Evolutionary conservation across 2,113 vertebrate genomes (phyloP), one percentile per base, ranked within the genome.

Genomic region (Telmatochromis sp.): DNA sequence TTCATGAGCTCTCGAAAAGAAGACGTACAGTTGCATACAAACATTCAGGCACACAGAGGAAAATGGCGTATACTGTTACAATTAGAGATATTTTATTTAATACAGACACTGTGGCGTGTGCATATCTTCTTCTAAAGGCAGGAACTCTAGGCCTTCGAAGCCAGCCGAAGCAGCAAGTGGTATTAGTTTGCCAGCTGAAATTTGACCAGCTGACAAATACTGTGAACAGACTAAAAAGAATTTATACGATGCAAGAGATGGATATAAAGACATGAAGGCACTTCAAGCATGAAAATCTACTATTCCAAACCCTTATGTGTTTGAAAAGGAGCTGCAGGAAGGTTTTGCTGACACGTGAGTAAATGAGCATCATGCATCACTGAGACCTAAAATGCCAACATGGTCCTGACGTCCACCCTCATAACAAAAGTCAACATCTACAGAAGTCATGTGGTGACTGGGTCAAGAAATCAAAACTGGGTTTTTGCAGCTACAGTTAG

Each of bases 261-360:
- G 40, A 5, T 47, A 47, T 75, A 75, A 28, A 75, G 40, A 47
- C 15, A 7, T 11, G 23, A 75, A 75, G 68, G 68, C 40, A 75
- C 68, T 47, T 75, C 68, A 47, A 28, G 40, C 68, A 47, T 47
- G 68, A 19, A 75, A 73, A 47, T 73, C 68, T 26, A 75, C 68
- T 11, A 7, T 75, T 45, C 68, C 21, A 75, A 75, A 75, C 40
- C 40, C 21, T 28, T 47, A 28, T 28, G 40, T 73, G 40, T 47
- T 28, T 45, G 21, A 26, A 73, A 73, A 47, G 40, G 40, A 73
- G 65, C 65, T 73, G 65, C 65, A 45, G 65, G 13, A 26, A 71
- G n/a, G 35, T 42, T 71, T 42, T 71, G 12, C 37, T 71, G 37
- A 42, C 65, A 42, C 2, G 2, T 40, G 37, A 26, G 68, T 2